phyloP scores from a whole-genome alignment of 2,797 vertebrate species.

The Miichthys miiuy region DNA sequence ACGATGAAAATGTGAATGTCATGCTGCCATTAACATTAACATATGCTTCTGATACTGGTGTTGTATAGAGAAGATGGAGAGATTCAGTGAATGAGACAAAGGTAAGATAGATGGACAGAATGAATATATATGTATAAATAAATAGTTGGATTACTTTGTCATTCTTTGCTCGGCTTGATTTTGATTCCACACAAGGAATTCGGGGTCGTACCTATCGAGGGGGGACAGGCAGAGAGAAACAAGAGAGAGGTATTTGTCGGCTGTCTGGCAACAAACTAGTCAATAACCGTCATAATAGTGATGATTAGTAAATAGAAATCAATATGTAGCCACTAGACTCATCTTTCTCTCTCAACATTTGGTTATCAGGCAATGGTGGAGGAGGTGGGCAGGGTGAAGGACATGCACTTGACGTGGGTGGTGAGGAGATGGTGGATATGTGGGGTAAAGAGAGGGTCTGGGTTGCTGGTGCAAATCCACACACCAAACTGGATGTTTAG shows the following conservation, averaged over 20 bases:
- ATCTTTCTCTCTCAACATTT: conserved; percentile 80
- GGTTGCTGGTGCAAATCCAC: background rate
- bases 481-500: background rate
- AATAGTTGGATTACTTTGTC: conserved; percentile 91
- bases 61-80: conserved; percentile 72
- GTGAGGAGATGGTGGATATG: conserved; percentile 63
- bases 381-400: conserved; percentile 69
- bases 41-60: conserved; percentile 51
- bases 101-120: conserved; percentile 77
- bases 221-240: conserved; percentile 89
- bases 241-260: conserved; percentile 85
- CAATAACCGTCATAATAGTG: conserved; percentile 67
- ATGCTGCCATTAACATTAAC: conserved; percentile 66
- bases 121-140: conserved; percentile 80
- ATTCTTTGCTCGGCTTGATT: conserved; percentile 93
- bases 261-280: conserved; percentile 84
- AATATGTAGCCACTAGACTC: conserved; percentile 74
- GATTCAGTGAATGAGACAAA: conserved; percentile 79
- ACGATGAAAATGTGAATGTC: conserved; percentile 74
- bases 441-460: conserved; percentile 79
- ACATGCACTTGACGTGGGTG: conserved; percentile 79
- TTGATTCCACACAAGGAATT: conserved; percentile 94
- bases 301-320: conserved; percentile 70
- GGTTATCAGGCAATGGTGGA: conserved; percentile 79
- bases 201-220: conserved; percentile 90